A percentile compares a stretch with the other conserved stretches of the same genome.
These are phyloP conservation scores for Nestor notabilis DNA, from an alignment of 2,113 vertebrate species.

Conservation along the genomic window DNA sequence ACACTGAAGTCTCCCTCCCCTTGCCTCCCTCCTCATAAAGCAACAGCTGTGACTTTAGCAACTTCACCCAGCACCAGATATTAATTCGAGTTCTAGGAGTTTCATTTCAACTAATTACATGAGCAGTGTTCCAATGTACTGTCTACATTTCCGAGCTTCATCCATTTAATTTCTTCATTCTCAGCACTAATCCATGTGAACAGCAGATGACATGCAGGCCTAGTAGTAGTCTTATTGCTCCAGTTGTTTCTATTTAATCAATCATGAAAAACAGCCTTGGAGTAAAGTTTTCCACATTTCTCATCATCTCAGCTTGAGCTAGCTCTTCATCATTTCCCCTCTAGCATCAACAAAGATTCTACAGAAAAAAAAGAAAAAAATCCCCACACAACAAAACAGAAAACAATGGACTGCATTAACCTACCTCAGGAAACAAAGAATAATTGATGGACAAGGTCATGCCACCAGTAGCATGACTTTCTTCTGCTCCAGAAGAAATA, in stretches of 20 bases:
- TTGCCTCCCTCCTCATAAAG: neutral
- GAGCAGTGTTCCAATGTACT: neutral
- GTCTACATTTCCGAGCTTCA: neutral
- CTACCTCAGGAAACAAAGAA: neutral
- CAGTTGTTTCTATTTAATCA: slow-evolving; percentile 35
- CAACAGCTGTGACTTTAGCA: slow-evolving; percentile 4
- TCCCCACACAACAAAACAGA: neutral
- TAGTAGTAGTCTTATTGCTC: neutral
- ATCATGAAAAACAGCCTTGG: neutral
- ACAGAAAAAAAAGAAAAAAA: neutral
- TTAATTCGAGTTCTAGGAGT: neutral
- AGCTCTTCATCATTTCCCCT: neutral
- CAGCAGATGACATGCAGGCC: neutral
- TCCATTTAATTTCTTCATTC: neutral
- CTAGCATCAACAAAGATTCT: neutral
- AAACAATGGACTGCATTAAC: neutral
- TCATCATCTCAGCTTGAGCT: neutral
- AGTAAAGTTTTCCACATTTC: slow-evolving; percentile 1
- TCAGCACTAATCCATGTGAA: neutral
- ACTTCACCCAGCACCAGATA: neutral
- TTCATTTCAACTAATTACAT: neutral
- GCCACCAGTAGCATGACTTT: neutral
- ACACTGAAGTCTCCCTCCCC: neutral
- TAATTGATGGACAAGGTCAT: neutral
- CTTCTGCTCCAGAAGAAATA: neutral